Conservation (phyloP, 2,888 invertebrate species). For the Tryphoninae sp. region DNA sequence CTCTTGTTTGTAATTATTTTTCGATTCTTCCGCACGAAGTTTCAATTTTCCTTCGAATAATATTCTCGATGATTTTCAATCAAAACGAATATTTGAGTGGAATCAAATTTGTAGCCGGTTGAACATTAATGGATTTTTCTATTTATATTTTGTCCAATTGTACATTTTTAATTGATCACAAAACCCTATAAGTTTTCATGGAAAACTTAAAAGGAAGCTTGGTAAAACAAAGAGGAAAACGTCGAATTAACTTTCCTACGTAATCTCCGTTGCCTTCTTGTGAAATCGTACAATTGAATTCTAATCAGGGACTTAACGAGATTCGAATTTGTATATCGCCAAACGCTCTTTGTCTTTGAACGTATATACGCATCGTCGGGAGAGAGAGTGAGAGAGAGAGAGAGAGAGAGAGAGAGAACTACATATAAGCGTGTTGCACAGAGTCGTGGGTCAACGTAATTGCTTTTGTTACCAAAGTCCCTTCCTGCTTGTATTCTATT, state of each 20-base stretch:
- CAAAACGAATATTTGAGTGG: too few relatives aligned
- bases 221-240: neutral
- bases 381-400: neutral
- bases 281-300: slow-evolving; percentile 5
- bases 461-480: slow-evolving; percentile 53
- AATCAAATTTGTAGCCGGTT: too few relatives aligned
- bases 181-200: neutral
- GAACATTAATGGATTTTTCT: too few relatives aligned
- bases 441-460: slow-evolving; percentile 53
- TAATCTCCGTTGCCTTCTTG: neutral
- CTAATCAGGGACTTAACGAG: neutral
- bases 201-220: neutral
- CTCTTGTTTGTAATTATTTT: too few relatives aligned
- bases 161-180: too few relatives aligned
- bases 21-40: too few relatives aligned
- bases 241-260: neutral
- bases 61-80: too few relatives aligned
- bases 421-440: slow-evolving; percentile 10
- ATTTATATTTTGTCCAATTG: too few relatives aligned
- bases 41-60: too few relatives aligned
- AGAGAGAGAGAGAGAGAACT: neutral
- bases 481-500: slow-evolving; percentile 23
- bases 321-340: neutral
- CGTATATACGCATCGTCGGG: too few relatives aligned
- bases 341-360: neutral